Base-by-base conservation (phyloP, 2,888 invertebrate species). In the Noctua pronuba region DNA sequence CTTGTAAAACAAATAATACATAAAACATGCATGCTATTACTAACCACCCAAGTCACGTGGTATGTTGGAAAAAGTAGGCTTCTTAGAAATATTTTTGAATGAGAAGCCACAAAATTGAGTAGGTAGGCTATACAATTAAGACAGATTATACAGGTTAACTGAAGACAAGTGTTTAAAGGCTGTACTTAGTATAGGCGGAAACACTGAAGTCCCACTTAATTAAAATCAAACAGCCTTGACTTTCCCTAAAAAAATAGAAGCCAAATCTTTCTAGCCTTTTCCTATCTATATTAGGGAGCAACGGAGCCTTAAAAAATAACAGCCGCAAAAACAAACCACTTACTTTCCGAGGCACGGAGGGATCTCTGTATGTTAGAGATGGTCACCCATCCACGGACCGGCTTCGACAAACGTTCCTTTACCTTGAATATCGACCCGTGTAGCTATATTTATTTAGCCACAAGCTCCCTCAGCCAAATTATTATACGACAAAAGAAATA, bases 41-140 rank as follows among this genome's bases (percentile, higher is more conserved):
- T 28, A 44, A 62, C 21, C 16, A 49, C 24, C 7, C 41, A 41
- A 55, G 24, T 35, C 10, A 35, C 52, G 31, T 55, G 21, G 5
- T 7, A 38, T 64, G 46, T 44, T 49, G 24, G 44, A 67, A 52
- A 52, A 73, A 44, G 2, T 11, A 8, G 24, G 13, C 31, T 49
- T 52, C 52, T 70, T 55, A 58, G 18, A 67, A 58, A 75, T 65
- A 35, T 41, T 65, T 70, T 73, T 62, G 28, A 66, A 68, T 69
- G 35, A 16, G 69, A 85, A 86, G 68, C 85, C 77, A 44, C 80
- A 84, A 24, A 79, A 82, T 38, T 41, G 11, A 49, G 58, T n/a
- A 60, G 38, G 58, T 62, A 35, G 13, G n/a, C 41, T 49, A 75
- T 7, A 76, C 52, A 72, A 75, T 78, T 84, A 78, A 82, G 46